Evolutionary conservation across 2,888 invertebrate genomes (phyloP), one percentile per base, ranked within the genome.

Genomic region (Linyphia triangularis): DNA sequence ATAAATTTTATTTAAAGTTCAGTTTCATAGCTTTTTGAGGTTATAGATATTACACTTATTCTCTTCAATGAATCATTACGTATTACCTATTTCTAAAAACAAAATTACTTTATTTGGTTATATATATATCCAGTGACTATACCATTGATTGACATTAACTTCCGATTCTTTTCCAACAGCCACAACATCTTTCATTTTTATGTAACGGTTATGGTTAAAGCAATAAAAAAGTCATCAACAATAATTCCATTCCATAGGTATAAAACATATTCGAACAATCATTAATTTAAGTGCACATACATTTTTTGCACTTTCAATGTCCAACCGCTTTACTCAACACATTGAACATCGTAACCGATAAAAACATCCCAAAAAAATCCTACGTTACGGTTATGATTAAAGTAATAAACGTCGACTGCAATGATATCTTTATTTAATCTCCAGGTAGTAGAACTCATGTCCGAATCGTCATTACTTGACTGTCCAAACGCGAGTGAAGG

Each of bases 391-490:
- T 65, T 78, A 65, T 78, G 65, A 51, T 43, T 78, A 65, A 77
- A 65, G 78, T 78, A 65, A 78, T 63, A 40, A 78, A 78, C 30
- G 59, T 30, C 28, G 10, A 26, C 13, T 30, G 13, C 16, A 51
- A 65, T 7, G 63, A 77, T 67, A 65, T 61, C 78, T 65, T 73
- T 30, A 61, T 75, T 75, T 61, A 40, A 75, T 75, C 75, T 75
- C 10, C 24, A n/a, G 10, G 13, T 24, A 16, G 24, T 28, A 28
- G 43, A 28, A 65, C 28, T 6, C 6, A 13, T 37, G 51, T 2
- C 22, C 22, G 24, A 10, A 65, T 65, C 28, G 78, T 19, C 65
- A 19, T 65, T 28, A 5, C 28, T 43, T 65, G 43, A 24, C 22
- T 26, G 22, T 9, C 16, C 28, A 26, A 43, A 9, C 26, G 2